Evolutionary conservation across 1,140 invertebrate species (phyloP), one percentile per base, ranked within the genome.

Genomic region (Drosophila nannoptera): DNA sequence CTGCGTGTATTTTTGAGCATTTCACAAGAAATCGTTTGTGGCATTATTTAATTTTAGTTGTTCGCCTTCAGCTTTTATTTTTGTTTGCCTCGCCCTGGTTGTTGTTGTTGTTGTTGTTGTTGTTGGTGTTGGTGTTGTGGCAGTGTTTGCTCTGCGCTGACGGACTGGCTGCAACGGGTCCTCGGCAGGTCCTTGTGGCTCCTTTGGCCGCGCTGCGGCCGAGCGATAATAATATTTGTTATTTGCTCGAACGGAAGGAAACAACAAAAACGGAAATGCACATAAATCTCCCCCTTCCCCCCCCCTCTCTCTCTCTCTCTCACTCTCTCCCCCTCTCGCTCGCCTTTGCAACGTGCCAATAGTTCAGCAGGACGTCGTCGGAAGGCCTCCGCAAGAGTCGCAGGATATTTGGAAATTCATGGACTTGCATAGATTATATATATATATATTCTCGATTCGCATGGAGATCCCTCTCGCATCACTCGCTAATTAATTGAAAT

Each of bases 171-270:
- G 43, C 53, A 63, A 69, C 46, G 46, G 46, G 42, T 52, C 22
- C 5, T 35, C 14, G 22, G 3, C 45, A 33, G 32, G 58, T 56
- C 45, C 52, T 65, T n/a, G 3, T 36, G 22, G 32, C 52, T 56
- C 45, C 52, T 65, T 56, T 45, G 32, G 22, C 16, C 53, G 40
- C 29, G 56, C 76, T 72, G 78, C 68, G 87, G 66, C 72, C 69
- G 65, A 76, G 87, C 87, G 87, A 87, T 88, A 87, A 88, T 87
- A 88, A 88, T 88, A 88, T 88, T 88, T 88, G 87, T 88, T 88
- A 88, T 88, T 88, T 88, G 78, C 87, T 87, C 87, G 73, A 67
- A 66, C 87, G 87, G 87, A 88, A 88, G 87, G 82, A 88, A 88
- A 81, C 59, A 52, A 54, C 58, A 76, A 68, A 81, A 78, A 84